phyloP scores from a whole-genome alignment of 2,113 vertebrate genomes.

The Dasyprocta punctata region DNA sequence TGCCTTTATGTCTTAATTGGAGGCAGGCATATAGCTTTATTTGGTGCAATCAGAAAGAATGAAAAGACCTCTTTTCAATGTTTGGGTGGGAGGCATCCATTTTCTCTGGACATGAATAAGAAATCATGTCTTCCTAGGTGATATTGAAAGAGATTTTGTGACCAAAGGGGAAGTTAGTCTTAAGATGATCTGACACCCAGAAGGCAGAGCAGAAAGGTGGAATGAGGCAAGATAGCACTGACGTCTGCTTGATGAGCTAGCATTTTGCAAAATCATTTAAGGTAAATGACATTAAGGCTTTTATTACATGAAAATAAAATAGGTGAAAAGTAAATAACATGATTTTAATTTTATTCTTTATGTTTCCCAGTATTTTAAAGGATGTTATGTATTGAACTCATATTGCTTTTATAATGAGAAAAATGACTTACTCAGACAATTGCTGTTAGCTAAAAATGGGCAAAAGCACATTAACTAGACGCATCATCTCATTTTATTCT shows the following conservation, averaged over 20 bases:
- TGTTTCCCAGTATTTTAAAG: slow-evolving; percentile 29
- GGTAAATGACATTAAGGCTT: slow-evolving; percentile 10
- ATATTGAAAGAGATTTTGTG: slow-evolving; percentile 17
- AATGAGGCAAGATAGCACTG: background rate
- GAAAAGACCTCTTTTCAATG: background rate
- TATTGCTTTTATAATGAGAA: slow-evolving; percentile 41
- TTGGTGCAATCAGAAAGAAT: background rate
- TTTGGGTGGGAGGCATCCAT: background rate
- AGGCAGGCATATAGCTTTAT: background rate
- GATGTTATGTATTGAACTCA: background rate
- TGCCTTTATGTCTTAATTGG: background rate
- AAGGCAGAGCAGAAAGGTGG: background rate
- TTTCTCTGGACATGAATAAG: background rate
- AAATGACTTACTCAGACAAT: slow-evolving; percentile 33
- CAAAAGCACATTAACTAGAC: background rate
- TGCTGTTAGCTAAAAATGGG: slow-evolving; percentile 34
- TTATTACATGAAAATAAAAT: slow-evolving; percentile 30
- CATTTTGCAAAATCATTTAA: slow-evolving; percentile 28
- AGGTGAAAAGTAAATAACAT: slow-evolving; percentile 21
- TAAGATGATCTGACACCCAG: background rate
- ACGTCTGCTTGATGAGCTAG: background rate
- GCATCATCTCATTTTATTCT: background rate
- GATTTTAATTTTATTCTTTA: slow-evolving; percentile 33
- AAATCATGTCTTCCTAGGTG: background rate
- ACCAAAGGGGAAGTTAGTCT: background rate